These are phyloP conservation scores for Mimas tiliae DNA, from an alignment of 2,888 invertebrate genomes.

Conservation along the genomic window DNA sequence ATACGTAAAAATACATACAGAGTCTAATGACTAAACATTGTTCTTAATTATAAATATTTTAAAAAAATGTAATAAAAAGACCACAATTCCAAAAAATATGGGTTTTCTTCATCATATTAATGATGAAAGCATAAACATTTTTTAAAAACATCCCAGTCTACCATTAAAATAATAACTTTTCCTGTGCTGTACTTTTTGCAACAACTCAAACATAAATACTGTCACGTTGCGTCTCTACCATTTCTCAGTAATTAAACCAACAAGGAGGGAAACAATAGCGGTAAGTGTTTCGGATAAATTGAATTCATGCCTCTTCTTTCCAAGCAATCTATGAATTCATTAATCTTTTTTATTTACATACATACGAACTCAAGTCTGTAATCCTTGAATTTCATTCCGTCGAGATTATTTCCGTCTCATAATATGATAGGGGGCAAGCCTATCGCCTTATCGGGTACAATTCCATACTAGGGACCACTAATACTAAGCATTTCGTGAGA, in stretches of 20 bases:
- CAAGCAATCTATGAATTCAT: background rate
- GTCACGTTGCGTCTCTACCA: conserved; percentile 34
- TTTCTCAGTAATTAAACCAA: conserved; percentile 29
- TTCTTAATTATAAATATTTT: background rate
- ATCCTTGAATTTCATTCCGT: too few relatives aligned
- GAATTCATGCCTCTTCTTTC: background rate
- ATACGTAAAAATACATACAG: too few relatives aligned
- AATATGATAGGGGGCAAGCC: too few relatives aligned
- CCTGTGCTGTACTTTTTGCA: conserved; percentile 64
- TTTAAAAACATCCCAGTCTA: conserved; percentile 62
- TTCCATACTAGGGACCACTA: too few relatives aligned
- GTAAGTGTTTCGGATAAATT: conserved; percentile 22
- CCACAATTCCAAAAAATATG: conserved; percentile 49
- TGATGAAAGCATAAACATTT: conserved; percentile 69
- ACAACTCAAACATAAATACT: conserved; percentile 49
- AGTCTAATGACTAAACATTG: too few relatives aligned
- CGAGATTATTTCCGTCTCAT: too few relatives aligned
- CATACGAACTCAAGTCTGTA: too few relatives aligned
- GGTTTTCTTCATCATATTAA: conserved; percentile 71
- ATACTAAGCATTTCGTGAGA: too few relatives aligned
- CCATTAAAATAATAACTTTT: conserved; percentile 81
- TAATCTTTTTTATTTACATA: too few relatives aligned
- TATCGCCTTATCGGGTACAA: too few relatives aligned
- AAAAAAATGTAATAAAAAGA: background rate
- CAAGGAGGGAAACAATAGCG: conserved; percentile 31